A percentile compares a stretch with the other conserved stretches of the same genome.
Evolutionary conservation across 2,113 vertebrate species (phyloP).

Genomic region (Amia ocellicauda): DNA sequence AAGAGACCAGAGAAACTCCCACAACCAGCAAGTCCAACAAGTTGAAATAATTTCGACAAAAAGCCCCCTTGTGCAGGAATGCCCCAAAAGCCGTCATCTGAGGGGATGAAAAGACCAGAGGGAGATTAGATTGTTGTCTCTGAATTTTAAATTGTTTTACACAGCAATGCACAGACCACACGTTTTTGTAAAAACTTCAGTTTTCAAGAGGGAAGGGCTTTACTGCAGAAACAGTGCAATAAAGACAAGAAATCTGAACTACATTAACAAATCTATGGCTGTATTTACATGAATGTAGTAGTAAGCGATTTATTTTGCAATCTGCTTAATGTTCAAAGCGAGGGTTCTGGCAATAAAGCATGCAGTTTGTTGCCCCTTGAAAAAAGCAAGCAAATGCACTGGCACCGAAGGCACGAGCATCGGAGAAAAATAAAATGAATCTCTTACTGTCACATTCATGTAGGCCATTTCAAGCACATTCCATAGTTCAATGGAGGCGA

Average conservation of each 20-base stretch:
- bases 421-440: slow-evolving; percentile 8
- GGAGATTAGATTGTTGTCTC: not conserved
- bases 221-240: too few species aligned
- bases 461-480: slow-evolving; percentile 60
- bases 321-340: slow-evolving; percentile 32
- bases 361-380: slow-evolving; percentile 63
- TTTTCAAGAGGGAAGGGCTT: too few species aligned
- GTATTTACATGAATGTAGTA: slow-evolving; percentile 66
- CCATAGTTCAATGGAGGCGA: slow-evolving; percentile 41
- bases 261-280: too few species aligned
- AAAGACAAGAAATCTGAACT: too few species aligned
- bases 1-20: slow-evolving; percentile 95
- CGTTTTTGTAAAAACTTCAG: too few species aligned
- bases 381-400: slow-evolving; percentile 11
- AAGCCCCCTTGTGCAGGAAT: slow-evolving; percentile 96
- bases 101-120: slow-evolving; percentile 20
- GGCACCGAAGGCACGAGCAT: too few species aligned
- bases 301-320: slow-evolving; percentile 68
- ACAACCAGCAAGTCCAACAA: slow-evolving; percentile 95
- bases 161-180: not conserved
- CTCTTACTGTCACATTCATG: slow-evolving; percentile 71
- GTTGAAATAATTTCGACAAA: slow-evolving; percentile 98
- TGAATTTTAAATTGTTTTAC: too few species aligned
- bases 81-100: slow-evolving; percentile 98
- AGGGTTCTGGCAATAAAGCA: slow-evolving; percentile 61